phyloP scores from a whole-genome alignment of 2,113 vertebrate species.

The Globicephala melas region DNA sequence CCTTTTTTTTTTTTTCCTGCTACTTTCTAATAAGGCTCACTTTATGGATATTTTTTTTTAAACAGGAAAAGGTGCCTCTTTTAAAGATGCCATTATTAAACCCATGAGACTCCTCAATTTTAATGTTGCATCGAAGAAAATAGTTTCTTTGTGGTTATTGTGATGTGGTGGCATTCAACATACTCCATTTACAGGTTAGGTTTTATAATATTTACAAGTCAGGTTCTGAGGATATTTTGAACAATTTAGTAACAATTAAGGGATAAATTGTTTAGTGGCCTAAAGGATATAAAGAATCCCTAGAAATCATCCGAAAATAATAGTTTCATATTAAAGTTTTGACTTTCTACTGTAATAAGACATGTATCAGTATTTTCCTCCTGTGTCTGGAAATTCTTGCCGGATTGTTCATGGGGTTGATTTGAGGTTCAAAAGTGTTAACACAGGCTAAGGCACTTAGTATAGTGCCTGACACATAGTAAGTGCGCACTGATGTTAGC shows the following conservation, averaged over 20 bases:
- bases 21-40: neutral
- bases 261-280: conserved; percentile 14
- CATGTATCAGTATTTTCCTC: neutral
- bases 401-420: neutral
- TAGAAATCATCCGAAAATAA: conserved; percentile 24
- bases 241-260: neutral
- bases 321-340: neutral
- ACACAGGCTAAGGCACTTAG: neutral
- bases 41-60: neutral
- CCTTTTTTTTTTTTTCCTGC: neutral
- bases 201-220: neutral
- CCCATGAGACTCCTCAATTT: neutral
- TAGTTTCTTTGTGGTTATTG: conserved; percentile 34
- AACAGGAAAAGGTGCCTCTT: neutral
- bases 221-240: conserved; percentile 30
- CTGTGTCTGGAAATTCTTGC: neutral
- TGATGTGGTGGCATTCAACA: neutral
- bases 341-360: conserved; percentile 2
- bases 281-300: neutral
- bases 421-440: neutral
- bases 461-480: neutral
- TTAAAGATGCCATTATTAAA: neutral
- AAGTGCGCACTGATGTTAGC: neutral
- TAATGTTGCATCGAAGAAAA: neutral
- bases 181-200: neutral